phyloP scores from a whole-genome alignment of 1,140 invertebrate species.

The Temnothorax longispinosus region DNA sequence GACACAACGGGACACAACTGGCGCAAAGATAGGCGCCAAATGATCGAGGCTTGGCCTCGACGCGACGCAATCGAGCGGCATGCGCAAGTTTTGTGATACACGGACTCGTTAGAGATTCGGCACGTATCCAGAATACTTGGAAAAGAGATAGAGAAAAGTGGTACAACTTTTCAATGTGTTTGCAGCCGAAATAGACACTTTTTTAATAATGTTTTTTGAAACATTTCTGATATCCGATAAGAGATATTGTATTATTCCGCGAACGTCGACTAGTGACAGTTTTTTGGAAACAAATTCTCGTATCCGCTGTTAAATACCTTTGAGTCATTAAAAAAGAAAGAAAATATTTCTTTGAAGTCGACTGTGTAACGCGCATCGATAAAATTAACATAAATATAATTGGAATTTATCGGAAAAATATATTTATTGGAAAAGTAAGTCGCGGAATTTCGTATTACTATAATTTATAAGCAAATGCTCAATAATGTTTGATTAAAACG shows the following conservation, averaged over 20 bases:
- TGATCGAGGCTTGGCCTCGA: neutral
- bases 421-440: neutral
- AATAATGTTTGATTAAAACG: neutral
- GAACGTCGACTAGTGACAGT: neutral
- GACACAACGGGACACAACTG: neutral
- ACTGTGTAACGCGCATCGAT: neutral
- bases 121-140: neutral
- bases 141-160: neutral
- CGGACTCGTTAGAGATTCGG: neutral
- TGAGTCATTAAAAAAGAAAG: neutral
- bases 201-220: neutral
- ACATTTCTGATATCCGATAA: neutral
- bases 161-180: neutral
- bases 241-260: neutral
- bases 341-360: neutral
- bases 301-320: neutral
- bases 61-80: neutral
- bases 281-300: neutral
- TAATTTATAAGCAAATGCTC: neutral
- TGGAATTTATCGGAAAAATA: neutral
- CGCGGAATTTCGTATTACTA: neutral
- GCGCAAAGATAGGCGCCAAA: slow-evolving; percentile 26
- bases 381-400: neutral
- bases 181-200: neutral
- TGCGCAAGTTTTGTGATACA: neutral